phyloP scores from a whole-genome alignment of 2,797 vertebrate species.

The Alectoris magna region DNA sequence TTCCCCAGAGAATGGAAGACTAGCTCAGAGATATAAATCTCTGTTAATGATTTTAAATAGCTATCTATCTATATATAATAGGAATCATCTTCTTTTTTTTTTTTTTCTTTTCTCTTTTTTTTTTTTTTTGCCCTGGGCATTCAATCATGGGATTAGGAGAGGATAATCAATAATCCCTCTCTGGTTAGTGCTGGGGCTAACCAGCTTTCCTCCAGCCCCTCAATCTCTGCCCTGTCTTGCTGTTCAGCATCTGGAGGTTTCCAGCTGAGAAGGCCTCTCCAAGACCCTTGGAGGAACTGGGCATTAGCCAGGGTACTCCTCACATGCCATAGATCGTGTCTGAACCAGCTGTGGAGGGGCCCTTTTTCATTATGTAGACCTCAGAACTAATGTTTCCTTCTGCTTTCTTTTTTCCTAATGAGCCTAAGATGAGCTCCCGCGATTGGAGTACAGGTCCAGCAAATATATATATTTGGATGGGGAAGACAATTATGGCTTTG shows the following conservation, averaged over 20 bases:
- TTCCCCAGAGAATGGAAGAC: constrained; percentile 23
- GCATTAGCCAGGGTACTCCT: neutral
- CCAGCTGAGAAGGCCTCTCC: neutral
- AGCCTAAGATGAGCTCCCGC: neutral
- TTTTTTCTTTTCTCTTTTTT: neutral
- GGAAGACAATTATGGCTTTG: neutral
- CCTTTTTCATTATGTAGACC: neutral
- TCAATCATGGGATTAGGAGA: constrained; percentile 5
- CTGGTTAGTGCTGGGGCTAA: neutral
- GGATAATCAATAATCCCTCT: constrained; percentile 46
- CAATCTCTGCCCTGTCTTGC: rapidly evolving
- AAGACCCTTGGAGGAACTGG: neutral
- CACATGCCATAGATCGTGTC: neutral
- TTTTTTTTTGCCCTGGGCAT: neutral
- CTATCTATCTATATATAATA: constrained; percentile 34
- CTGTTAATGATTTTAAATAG: constrained; percentile 65
- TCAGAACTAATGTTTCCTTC: neutral
- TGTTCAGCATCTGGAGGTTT: neutral
- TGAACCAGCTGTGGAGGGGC: neutral
- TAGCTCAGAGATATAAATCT: constrained; percentile 35
- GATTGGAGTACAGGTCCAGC: neutral
- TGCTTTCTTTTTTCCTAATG: neutral
- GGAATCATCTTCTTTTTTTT: neutral
- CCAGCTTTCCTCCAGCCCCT: neutral
- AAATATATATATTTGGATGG: neutral